These are phyloP conservation scores for Troides helena DNA, from an alignment of 2,888 invertebrate species.

Conservation along the genomic window DNA sequence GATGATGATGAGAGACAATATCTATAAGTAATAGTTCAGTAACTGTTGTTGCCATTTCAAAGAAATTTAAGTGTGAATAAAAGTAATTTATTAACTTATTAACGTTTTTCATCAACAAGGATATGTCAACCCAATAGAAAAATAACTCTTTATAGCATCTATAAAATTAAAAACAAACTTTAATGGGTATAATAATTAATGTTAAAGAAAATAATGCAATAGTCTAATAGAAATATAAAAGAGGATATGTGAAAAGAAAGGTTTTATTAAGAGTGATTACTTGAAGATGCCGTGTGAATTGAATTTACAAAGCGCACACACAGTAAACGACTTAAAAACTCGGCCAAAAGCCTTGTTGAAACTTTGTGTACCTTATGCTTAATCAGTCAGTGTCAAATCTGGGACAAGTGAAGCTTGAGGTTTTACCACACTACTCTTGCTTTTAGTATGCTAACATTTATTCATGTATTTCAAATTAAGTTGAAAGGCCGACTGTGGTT, in stretches of 20 bases:
- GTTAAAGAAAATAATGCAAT: too few species aligned
- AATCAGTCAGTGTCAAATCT: conserved; percentile 29
- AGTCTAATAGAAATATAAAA: too few species aligned
- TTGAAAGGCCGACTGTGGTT: not conserved
- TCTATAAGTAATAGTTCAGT: too few species aligned
- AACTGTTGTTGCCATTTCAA: too few species aligned
- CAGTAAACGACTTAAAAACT: conserved; percentile 17
- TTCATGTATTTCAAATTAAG: conserved; percentile 17
- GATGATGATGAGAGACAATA: too few species aligned
- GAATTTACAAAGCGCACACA: conserved; percentile 12
- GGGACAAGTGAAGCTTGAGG: conserved; percentile 25
- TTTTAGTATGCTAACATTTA: conserved; percentile 4
- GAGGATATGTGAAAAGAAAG: not conserved
- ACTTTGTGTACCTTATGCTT: conserved; percentile 24
- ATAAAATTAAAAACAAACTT: too few species aligned
- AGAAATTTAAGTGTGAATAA: too few species aligned
- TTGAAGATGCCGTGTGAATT: not conserved
- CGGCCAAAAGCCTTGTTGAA: conserved; percentile 20
- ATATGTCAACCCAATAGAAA: too few species aligned
- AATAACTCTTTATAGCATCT: too few species aligned
- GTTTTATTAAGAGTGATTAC: not conserved
- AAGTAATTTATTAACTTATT: too few species aligned
- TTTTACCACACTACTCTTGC: conserved; percentile 2
- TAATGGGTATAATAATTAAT: too few species aligned
- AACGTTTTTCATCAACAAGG: too few species aligned